Base-by-base conservation (phyloP, 2,797 vertebrate genomes). In the Takifugu rubripes region DNA sequence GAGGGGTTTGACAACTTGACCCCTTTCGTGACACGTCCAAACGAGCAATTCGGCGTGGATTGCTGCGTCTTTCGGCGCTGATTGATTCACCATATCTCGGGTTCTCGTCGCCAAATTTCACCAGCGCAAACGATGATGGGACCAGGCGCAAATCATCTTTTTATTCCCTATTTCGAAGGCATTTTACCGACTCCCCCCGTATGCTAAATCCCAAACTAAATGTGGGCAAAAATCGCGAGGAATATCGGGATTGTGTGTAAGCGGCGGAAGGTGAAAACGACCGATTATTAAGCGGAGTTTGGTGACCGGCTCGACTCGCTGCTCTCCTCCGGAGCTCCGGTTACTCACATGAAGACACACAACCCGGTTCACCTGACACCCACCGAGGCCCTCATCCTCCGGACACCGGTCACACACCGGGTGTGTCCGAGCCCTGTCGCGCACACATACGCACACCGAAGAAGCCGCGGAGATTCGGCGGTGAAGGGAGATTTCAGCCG, bases 401-500 rank as follows among this genome's bases (percentile, higher is more conserved):
- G 51, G 65, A 77, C 66, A 60, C 49, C 71, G 72, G 61, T 21
- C 40, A 54, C 56, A 47, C 17, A 31, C 60, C 57, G 68, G 72
- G 42, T 64, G 72, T 68, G 68, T 64, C 61, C 61, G 62, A 76
- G 75, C 73, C 61, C 74, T 11, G 64, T 62, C 50, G 74, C 29
- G 72, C 54, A 78, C 64, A 59, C 81, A 48, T 91, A 68, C 91
- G 69, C 53, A 90, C 89, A 50, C 88, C 84, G 87, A 79, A 83
- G 85, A 61, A 84, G 84, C 52, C 66, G 52, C 6, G 77, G 52
- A 0, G 59, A 52, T 17, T 57, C 54, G 24, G 52, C 64, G 44
- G 61, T 64, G 78, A 74, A 47, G 66, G 36, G 76, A 64, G 69
- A 24, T 53, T 77, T 78, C 68, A 75, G 69, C 51, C 93, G 77